Percentiles rank a stretch among this genome's conserved stretches.
Conservation (phyloP, 2,888 invertebrate genomes). For the Cloeon dipterum region DNA sequence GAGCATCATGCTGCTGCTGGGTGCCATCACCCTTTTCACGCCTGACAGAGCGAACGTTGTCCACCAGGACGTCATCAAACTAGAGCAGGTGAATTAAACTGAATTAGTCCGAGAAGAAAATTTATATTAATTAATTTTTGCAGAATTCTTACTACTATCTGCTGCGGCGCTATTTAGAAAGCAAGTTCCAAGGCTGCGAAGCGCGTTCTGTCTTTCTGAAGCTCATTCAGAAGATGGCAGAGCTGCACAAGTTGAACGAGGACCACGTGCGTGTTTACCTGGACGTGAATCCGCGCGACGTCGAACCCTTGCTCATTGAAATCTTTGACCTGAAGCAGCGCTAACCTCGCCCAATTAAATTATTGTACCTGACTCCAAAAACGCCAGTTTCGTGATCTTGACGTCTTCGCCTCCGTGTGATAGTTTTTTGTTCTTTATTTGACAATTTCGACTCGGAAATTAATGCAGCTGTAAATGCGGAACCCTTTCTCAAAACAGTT, state of each 20-base stretch:
- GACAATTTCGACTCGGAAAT: no score
- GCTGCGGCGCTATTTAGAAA: slow-evolving; percentile 61
- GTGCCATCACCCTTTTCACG: slow-evolving; percentile 75
- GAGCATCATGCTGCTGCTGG: slow-evolving; percentile 71
- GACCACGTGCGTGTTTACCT: slow-evolving; percentile 81
- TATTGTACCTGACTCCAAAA: no score
- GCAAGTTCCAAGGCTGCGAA: slow-evolving; percentile 62
- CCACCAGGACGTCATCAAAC: slow-evolving; percentile 60
- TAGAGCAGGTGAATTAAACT: slow-evolving; percentile 65
- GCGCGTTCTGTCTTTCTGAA: slow-evolving; percentile 70
- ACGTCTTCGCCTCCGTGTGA: no score
- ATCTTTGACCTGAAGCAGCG: slow-evolving; percentile 70
- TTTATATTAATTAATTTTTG: slow-evolving; percentile 5
- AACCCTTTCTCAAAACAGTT: no score
- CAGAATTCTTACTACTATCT: slow-evolving; percentile 80
- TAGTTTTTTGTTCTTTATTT: no score
- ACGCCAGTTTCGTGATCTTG: no score
- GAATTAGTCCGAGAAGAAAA: slow-evolving; percentile 3
- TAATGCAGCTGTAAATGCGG: no score
- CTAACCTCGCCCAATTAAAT: no score
- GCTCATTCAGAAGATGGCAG: slow-evolving; percentile 75
- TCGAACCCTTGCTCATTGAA: slow-evolving; percentile 83
- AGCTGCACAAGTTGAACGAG: slow-evolving; percentile 69
- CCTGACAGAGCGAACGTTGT: slow-evolving; percentile 59
- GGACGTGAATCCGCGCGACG: slow-evolving; percentile 74